Conservation (phyloP, 2,113 vertebrate genomes). For the Asarcornis scutulata region DNA sequence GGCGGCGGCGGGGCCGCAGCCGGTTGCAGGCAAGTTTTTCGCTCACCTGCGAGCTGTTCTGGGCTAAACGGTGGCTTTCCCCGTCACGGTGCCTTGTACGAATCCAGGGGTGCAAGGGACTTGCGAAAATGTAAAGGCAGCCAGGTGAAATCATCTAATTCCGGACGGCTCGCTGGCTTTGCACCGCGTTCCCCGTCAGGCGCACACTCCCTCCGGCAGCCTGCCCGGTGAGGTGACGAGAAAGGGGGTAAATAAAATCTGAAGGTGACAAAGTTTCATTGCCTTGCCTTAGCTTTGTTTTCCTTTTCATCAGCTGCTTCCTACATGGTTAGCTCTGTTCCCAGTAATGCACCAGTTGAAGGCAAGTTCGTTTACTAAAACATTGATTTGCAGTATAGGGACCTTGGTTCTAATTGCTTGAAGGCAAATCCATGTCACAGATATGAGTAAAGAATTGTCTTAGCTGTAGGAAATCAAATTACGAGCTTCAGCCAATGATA, state of each 20-base stretch:
- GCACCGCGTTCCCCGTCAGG: neutral
- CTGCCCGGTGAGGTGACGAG: accelerated
- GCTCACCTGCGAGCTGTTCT: accelerated
- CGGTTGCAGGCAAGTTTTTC: no score
- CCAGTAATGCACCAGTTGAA: neutral
- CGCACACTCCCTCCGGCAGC: neutral
- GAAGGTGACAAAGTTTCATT: neutral
- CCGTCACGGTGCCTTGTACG: no score
- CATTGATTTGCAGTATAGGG: accelerated
- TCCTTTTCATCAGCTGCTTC: neutral
- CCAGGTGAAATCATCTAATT: neutral
- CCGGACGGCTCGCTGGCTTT: no score
- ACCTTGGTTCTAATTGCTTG: neutral
- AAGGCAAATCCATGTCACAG: neutral
- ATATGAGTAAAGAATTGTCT: neutral
- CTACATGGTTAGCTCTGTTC: neutral
- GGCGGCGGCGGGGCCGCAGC: no score
- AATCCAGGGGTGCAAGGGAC: neutral
- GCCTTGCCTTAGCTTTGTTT: neutral
- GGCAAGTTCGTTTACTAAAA: neutral
- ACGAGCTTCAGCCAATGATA: neutral
- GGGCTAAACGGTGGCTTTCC: neutral
- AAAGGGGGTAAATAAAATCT: neutral
- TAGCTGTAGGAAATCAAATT: neutral
- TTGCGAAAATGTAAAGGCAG: accelerated